Evolutionary conservation across 2,888 invertebrate genomes (phyloP), one percentile per base, ranked within the genome.

Genomic region (Amphiduros pacificus): DNA sequence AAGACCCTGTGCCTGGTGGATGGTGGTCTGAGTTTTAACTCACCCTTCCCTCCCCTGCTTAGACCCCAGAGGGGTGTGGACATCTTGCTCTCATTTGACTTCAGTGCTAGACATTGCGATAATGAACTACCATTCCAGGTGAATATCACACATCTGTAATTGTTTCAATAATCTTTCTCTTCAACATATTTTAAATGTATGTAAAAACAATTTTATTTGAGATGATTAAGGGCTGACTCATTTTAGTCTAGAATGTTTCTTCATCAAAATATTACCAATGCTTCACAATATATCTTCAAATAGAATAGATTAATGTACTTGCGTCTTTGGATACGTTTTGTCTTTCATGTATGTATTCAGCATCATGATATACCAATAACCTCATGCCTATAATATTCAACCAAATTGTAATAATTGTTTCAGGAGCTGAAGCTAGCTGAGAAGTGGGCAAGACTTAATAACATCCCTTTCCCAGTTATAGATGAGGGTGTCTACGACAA

Each of bases 1-100:
- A 83, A 84, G 66, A 81, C 80, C 56, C 70, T 84, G 49, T 84
- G 81, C 71, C 75, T 84, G 69, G 84, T 84, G 2, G 84, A 84
- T 68, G 81, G 82, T 31, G 84, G 84, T 0, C 71, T 84, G 53
- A 82, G 83, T 6, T 84, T 84, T 73, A 84, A 84, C 73, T 80
- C 83, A 3, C 84, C 84, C 1, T 84, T 76, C 71, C 84, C 84
- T 0, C 73, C 83, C 3, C 74, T 84, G 6, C 72, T 84, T 27
- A 68, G 84, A 48, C 83, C 83, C 1, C 84, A 84, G 71, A 70
- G 84, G 55, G 77, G 73, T n/a, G 81, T 84, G 9, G 80, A 84
- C 62, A 70, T 84, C 51, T 82, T 82, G 58, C 66, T 84, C 41
- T 80, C 82, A 1, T 84, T 83, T 68, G 84, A 84, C 71, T 84